Evolutionary conservation across 1,140 invertebrate species (phyloP), one percentile per base, ranked within the genome.

Genomic region (Idris sp.): DNA sequence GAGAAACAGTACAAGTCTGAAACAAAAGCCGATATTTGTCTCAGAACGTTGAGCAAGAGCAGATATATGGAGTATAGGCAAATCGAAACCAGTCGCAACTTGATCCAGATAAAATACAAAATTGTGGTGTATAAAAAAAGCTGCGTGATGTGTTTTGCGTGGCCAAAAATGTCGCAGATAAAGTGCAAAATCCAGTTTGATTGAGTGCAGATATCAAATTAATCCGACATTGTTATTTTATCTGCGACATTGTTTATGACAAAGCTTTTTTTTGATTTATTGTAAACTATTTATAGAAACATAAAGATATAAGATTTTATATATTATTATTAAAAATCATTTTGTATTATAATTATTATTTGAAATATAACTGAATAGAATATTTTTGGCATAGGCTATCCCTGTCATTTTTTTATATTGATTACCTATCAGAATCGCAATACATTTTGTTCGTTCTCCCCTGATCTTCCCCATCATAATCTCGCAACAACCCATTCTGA

Each of bases 91-190:
- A 7, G 33, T 33, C 18, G 33, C 31, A 51, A 51, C 30, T 38
- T 51, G 48, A 51, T 51, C 48, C 48, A 36, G 33, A 51, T 51
- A 26, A 51, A 18, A 38, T 26, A 26, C 28, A 48, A 19, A 48
- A 48, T 33, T 19, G 6, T n/a, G 2, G 28, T n/a, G n/a, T 10
- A 48, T 18, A 22, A 26, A 36, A 51, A 51, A 51, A 49, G 8
- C 10, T 15, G 19, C 18, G 2, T 26, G 31, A 26, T 51, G 25
- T 41, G n/a, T 31, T 30, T 54, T 38, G 33, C 22, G 16, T 30
- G 11, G 5, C 9, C n/a, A n/a, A n/a, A 28, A 40, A 40, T 11
- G 30, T 41, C 15, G 14, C 22, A 18, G 7, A 5, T 30, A 13
- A 41, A 40, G 25, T 41, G n/a, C 51, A 30, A 30, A n/a, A 13